Percentiles rank a stretch among this genome's conserved stretches.
phyloP scores from a whole-genome alignment of 2,888 invertebrate species.

The Hedya salicella region DNA sequence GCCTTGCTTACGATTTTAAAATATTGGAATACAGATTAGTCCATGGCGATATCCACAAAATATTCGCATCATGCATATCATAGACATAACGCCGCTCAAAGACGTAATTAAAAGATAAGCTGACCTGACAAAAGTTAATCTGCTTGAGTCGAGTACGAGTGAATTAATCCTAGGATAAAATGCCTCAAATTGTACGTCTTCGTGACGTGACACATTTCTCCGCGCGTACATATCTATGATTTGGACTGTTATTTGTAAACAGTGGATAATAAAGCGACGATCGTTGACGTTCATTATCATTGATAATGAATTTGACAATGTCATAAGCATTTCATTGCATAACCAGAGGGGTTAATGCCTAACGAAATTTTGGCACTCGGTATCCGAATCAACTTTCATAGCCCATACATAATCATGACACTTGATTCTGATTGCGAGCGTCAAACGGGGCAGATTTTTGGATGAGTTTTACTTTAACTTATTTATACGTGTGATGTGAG shows the following conservation, averaged over 20 bases:
- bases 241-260: conserved; percentile 7
- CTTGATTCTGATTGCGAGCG: no score
- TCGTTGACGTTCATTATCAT: conserved; percentile 7
- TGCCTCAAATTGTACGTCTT: conserved; percentile 50
- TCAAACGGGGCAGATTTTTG: no score
- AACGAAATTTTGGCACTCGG: background rate
- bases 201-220: conserved; percentile 13
- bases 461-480: no score
- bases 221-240: background rate
- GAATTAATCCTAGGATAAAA: conserved; percentile 67
- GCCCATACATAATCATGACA: no score
- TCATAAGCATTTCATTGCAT: background rate
- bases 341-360: background rate
- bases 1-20: background rate
- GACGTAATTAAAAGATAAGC: conserved; percentile 67
- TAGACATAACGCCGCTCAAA: conserved; percentile 50
- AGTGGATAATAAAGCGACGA: conserved; percentile 19
- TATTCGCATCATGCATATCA: conserved; percentile 43
- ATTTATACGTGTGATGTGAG: no score
- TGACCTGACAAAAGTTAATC: conserved; percentile 64
- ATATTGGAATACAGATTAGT: background rate
- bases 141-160: conserved; percentile 50
- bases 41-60: conserved; percentile 43
- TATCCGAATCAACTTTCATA: background rate
- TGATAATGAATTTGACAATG: conserved; percentile 15